Evolutionary conservation across 2,888 invertebrate species (phyloP).

Genomic region (Dioctria linearis): DNA sequence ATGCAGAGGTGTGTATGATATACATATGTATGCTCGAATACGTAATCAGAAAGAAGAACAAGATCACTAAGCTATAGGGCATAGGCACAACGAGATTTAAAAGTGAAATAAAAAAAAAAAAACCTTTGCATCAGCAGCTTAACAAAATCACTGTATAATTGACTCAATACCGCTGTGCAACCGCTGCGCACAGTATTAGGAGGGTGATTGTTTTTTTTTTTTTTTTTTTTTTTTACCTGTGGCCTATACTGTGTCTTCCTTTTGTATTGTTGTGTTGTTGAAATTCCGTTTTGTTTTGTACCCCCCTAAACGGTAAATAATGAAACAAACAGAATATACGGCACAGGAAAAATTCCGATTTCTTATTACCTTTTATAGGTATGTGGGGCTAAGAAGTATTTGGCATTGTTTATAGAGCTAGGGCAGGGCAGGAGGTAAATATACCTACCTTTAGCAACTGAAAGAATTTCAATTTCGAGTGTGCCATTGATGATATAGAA

Average conservation of each 20-base stretch:
- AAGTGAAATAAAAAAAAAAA: too few relatives aligned
- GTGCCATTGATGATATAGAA: background rate
- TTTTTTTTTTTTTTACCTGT: background rate
- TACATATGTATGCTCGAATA: background rate
- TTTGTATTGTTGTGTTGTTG: background rate
- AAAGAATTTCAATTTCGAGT: constrained; percentile 15
- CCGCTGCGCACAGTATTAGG: background rate
- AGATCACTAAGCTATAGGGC: background rate
- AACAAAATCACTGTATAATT: background rate
- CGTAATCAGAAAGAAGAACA: background rate
- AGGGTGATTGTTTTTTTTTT: background rate
- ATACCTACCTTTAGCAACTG: background rate
- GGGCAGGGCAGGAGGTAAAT: background rate
- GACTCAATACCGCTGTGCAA: constrained; percentile 1
- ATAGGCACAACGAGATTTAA: background rate
- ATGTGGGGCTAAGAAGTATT: background rate
- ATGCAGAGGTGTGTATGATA: background rate
- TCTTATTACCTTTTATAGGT: too few relatives aligned
- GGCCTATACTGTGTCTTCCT: background rate
- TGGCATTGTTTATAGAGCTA: background rate
- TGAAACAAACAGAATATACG: background rate
- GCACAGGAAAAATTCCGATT: too few relatives aligned
- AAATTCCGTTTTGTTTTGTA: background rate
- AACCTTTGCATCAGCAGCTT: too few relatives aligned
- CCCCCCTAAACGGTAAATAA: background rate